Conservation (phyloP, 2,888 invertebrate genomes). For the Dyspetes luteomarginatus region DNA sequence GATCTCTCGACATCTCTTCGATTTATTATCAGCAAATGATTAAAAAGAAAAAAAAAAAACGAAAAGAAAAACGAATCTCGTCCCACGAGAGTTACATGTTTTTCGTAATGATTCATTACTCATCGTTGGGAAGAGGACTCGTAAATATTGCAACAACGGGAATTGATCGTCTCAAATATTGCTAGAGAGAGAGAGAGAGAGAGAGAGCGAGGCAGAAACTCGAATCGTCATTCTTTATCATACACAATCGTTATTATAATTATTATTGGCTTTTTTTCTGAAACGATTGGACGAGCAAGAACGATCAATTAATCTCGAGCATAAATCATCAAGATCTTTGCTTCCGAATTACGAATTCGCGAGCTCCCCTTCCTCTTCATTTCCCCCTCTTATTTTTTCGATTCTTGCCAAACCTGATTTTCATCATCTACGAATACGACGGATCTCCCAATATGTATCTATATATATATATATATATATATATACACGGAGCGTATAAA, state of each 20-base stretch:
- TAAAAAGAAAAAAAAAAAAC: not conserved
- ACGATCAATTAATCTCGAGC: slow-evolving; percentile 35
- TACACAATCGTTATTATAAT: slow-evolving; percentile 20
- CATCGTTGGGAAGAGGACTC: slow-evolving; percentile 7
- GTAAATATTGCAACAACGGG: slow-evolving; percentile 36
- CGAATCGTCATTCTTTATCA: slow-evolving; percentile 16
- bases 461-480: not conserved
- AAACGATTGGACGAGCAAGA: no score
- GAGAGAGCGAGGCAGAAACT: slow-evolving; percentile 1
- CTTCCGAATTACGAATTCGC: slow-evolving; percentile 48
- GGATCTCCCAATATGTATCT: not conserved
- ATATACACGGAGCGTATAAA: not conserved
- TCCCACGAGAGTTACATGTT: not conserved
- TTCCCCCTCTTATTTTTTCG: not conserved
- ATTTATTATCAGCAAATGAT: no score
- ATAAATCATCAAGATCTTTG: slow-evolving; percentile 32
- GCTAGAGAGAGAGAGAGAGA: slow-evolving; percentile 2
- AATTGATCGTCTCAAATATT: slow-evolving; percentile 18
- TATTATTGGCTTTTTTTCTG: slow-evolving; percentile 23
- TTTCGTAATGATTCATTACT: slow-evolving; percentile 33
- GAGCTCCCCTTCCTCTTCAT: not conserved
- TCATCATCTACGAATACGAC: not conserved
- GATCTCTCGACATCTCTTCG: no score
- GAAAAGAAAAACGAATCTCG: no score
- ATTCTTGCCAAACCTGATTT: not conserved